Evolutionary conservation across 2,113 vertebrate genomes (phyloP), one percentile per base, ranked within the genome.

Genomic region (Myanophis thanlyinensis): DNA sequence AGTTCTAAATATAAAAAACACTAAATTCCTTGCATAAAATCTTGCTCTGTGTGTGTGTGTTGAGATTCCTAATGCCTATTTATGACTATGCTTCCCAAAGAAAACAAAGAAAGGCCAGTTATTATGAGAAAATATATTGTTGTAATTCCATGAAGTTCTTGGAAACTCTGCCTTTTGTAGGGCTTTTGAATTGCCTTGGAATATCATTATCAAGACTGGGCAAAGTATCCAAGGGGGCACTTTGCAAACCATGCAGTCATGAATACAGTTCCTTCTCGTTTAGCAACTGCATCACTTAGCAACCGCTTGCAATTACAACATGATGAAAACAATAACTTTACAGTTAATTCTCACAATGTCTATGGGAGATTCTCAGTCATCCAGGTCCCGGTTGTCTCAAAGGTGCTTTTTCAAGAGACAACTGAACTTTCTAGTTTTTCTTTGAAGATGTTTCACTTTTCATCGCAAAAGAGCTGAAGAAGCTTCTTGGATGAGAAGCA

Each of bases 31-130:
- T 80, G 47, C 22, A 49, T 87, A 35, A 15, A 73, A 25, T 7
- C 59, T 89, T 13, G 51, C 40, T 80, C 18, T 73, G 4, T 80
- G 27, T 23, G 90, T 90, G 27, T 35, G 4, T 51, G 44, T 25
- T 49, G 86, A 95, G 89, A 93, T 46, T 94, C n/a, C 5, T 95
- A 62, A 91, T 91, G 27, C 91, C 47, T 46, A n/a, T 88, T 5
- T 89, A 2, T 27, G 35, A 40, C 40, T 86, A 89, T 73, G 30
- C 35, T 30, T 88, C 49, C 49, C 0, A 95, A 93, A 86, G 51
- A 91, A 93, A 94, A 15, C 25, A 86, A 86, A 86, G 85, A 12
- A 86, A 87, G 13, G 47, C 25, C 47, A 87, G 47, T 23, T 86
- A 48, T 2, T 22, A 12, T 12, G 35, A 35, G 87, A 35, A 30